A percentile compares a stretch with the other conserved stretches of the same genome.
Conservation (phyloP, 2,113 vertebrate genomes). For the Riparia riparia region DNA sequence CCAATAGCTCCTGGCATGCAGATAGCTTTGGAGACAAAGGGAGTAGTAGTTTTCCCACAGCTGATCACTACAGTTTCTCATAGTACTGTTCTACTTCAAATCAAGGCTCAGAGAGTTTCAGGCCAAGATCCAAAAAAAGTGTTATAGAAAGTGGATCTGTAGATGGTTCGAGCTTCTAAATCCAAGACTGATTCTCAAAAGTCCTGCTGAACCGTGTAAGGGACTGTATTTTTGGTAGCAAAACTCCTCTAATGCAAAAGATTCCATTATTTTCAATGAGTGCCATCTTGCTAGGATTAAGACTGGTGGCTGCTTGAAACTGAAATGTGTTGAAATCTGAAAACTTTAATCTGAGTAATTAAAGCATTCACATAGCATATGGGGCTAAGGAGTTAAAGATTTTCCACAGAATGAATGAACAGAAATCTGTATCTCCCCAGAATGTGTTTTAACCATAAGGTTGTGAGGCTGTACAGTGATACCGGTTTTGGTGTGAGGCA, state of each 20-base stretch:
- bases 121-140: background rate
- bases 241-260: background rate
- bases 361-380: background rate
- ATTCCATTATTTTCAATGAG: background rate
- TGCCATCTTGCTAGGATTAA: background rate
- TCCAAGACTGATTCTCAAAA: background rate
- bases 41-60: background rate
- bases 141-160: background rate
- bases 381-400: background rate
- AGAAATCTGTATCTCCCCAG: background rate
- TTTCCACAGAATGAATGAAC: background rate
- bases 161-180: background rate
- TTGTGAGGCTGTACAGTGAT: fast-evolving
- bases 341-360: background rate
- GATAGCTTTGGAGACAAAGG: fast-evolving
- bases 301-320: background rate
- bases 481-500: background rate
- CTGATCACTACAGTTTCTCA: background rate
- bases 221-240: background rate
- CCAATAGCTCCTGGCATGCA: background rate
- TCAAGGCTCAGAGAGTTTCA: background rate
- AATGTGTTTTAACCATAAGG: background rate
- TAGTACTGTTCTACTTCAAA: background rate
- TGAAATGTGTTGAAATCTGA: background rate
- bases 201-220: background rate